phyloP scores from a whole-genome alignment of 2,888 invertebrate species.

The Bruchidius siliquastri region DNA sequence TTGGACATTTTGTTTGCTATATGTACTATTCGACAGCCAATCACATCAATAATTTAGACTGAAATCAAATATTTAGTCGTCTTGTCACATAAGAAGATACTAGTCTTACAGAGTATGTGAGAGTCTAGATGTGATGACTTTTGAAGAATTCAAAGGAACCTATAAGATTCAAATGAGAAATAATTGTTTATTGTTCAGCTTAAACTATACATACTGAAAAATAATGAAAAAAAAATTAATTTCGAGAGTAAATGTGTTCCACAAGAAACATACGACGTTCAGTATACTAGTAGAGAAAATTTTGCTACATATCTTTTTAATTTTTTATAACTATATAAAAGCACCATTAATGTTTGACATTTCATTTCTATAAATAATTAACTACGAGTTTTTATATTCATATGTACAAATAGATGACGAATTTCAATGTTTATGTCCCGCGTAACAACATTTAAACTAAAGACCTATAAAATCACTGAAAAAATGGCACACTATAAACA shows the following conservation, averaged over 20 bases:
- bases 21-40: too few relatives aligned
- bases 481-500: constrained; percentile 36
- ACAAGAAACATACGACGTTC: neutral
- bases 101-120: too few relatives aligned
- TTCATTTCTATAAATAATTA: constrained; percentile 28
- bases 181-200: too few relatives aligned
- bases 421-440: neutral
- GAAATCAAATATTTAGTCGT: too few relatives aligned
- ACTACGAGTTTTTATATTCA: constrained; percentile 20
- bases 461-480: constrained; percentile 20
- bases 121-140: too few relatives aligned
- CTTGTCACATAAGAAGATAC: too few relatives aligned
- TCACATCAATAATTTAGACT: too few relatives aligned
- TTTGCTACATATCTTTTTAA: constrained; percentile 29
- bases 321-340: constrained; percentile 31
- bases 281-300: constrained; percentile 18
- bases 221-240: neutral
- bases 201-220: too few relatives aligned
- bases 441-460: neutral
- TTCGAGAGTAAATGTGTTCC: neutral
- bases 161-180: too few relatives aligned
- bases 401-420: constrained; percentile 27
- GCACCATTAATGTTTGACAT: constrained; percentile 46
- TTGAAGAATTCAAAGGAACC: too few relatives aligned
- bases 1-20: too few relatives aligned